These are phyloP conservation scores for Neomorphus geoffroyi DNA, from an alignment of 2,797 vertebrate species.

Conservation along the genomic window DNA sequence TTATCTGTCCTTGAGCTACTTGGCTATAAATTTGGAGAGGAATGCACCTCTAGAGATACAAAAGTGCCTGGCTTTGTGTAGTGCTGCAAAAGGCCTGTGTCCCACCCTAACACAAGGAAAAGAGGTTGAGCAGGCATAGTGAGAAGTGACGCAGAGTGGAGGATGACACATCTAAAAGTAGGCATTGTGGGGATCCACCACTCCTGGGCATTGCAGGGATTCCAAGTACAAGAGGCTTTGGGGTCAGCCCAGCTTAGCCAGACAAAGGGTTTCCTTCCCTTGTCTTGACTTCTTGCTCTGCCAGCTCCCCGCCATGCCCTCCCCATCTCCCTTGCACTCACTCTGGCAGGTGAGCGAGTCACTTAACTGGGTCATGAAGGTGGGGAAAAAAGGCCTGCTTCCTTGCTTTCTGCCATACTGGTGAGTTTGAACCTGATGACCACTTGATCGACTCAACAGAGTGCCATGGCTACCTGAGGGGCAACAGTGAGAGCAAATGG, in stretches of 20 bases:
- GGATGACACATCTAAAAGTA: not conserved
- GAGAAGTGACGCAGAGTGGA: not conserved
- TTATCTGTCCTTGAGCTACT: not conserved
- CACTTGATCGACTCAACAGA: not conserved
- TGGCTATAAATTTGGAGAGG: not conserved
- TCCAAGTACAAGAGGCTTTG: not conserved
- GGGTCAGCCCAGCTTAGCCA: not conserved
- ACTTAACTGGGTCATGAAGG: not conserved
- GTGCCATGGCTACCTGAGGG: not conserved
- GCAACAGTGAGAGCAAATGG: not conserved
- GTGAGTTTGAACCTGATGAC: not conserved
- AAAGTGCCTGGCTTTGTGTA: not conserved
- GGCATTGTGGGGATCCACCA: not conserved
- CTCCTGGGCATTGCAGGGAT: too few species aligned
- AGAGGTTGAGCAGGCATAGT: not conserved
- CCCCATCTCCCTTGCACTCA: not conserved
- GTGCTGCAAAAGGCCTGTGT: not conserved
- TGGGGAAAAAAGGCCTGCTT: not conserved
- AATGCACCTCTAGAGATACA: not conserved
- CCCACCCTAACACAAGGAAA: not conserved
- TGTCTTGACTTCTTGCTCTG: not conserved
- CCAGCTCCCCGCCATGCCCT: not conserved
- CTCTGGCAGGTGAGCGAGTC: fast-evolving
- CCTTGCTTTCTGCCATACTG: not conserved
- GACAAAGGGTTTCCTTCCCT: not conserved